Conservation (phyloP, 2,113 vertebrate species). For the Etia nguti region DNA sequence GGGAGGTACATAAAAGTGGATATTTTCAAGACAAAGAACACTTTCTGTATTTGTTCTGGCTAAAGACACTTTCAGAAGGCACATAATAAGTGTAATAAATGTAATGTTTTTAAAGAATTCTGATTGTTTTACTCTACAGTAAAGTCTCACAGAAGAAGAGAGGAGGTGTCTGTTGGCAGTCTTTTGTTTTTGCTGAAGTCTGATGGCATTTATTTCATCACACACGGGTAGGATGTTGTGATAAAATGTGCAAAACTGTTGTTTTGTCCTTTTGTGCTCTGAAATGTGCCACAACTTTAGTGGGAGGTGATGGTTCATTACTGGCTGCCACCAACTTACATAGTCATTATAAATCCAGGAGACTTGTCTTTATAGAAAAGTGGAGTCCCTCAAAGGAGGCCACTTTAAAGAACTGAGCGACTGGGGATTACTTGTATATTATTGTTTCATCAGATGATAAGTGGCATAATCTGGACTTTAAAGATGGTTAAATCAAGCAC, state of each 20-base stretch:
- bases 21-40: slow-evolving; percentile 4
- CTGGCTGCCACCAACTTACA: slow-evolving; percentile 8
- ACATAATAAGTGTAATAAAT: background rate
- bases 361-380: background rate
- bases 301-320: slow-evolving; percentile 48
- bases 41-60: slow-evolving; percentile 3
- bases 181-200: background rate
- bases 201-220: slow-evolving; percentile 15
- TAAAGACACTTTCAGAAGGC: background rate
- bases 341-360: background rate
- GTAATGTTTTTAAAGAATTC: background rate
- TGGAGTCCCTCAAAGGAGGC: background rate
- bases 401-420: background rate
- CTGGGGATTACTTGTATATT: background rate
- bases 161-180: background rate
- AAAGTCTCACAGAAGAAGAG: background rate
- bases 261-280: background rate
- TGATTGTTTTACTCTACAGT: slow-evolving; percentile 4
- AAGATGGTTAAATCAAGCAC: background rate
- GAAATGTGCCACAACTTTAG: slow-evolving; percentile 1
- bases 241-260: slow-evolving; percentile 26
- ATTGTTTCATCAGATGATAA: background rate
- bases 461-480: background rate
- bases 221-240: slow-evolving; percentile 30
- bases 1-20: background rate